phyloP scores from a whole-genome alignment of 2,888 invertebrate genomes.

The Sycophila texana region DNA sequence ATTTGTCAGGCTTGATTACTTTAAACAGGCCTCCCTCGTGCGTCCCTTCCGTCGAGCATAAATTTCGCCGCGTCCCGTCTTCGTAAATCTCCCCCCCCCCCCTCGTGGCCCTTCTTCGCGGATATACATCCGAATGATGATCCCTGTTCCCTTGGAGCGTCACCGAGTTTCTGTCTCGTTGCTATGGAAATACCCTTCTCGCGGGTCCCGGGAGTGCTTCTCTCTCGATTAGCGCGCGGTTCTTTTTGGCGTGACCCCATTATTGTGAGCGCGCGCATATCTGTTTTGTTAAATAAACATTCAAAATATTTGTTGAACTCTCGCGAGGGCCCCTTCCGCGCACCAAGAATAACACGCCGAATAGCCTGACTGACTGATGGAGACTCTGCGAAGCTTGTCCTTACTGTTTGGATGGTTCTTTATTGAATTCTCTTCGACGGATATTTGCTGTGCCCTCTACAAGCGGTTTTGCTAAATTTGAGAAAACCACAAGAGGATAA shows the following conservation, averaged over 20 bases:
- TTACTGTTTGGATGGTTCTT: not conserved
- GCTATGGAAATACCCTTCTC: constrained; percentile 47
- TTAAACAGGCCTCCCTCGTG: not conserved
- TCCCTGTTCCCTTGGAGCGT: not conserved
- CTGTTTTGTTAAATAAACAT: constrained; percentile 31
- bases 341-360: not conserved
- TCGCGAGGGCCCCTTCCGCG: not conserved
- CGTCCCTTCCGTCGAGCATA: constrained; percentile 32
- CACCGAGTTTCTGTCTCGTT: constrained; percentile 23
- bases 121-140: too few relatives aligned
- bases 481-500: not conserved
- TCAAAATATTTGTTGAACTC: constrained; percentile 37
- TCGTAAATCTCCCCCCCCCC: constrained; percentile 29
- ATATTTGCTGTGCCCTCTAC: not conserved
- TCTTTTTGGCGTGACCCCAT: not conserved
- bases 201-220: not conserved
- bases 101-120: not conserved
- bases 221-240: not conserved
- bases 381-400: not conserved
- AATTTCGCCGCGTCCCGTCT: constrained; percentile 21
- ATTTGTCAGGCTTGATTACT: constrained; percentile 27
- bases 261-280: not conserved
- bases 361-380: constrained; percentile 8
- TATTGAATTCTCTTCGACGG: not conserved
- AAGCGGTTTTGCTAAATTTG: constrained; percentile 19